Percentiles rank a stretch among this genome's conserved stretches.
phyloP scores from a whole-genome alignment of 64 coral and sea anemone genomes.

The Stichodactyla mertensii region DNA sequence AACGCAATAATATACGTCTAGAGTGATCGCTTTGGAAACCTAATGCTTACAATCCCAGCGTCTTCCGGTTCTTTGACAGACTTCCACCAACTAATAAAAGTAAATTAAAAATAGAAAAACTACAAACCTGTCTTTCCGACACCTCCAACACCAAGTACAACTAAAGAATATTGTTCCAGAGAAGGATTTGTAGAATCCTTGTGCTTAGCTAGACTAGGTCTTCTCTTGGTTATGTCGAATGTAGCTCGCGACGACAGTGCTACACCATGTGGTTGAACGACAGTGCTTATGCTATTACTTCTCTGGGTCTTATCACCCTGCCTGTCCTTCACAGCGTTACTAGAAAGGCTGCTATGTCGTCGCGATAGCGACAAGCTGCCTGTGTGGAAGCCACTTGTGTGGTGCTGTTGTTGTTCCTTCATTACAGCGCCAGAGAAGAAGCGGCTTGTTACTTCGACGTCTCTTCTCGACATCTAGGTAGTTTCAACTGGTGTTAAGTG shows the following conservation, averaged over 20 bases:
- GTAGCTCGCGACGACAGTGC: neutral
- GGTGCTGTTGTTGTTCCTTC: constrained; percentile 17
- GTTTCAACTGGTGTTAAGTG: neutral
- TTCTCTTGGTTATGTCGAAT: neutral
- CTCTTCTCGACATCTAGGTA: neutral
- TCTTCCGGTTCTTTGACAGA: neutral
- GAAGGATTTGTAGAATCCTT: neutral
- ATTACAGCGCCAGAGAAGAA: neutral
- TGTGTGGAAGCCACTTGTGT: neutral
- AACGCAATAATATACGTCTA: neutral
- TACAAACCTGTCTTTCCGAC: constrained; percentile 58
- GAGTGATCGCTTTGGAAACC: neutral
- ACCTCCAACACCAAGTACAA: constrained; percentile 45
- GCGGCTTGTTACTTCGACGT: neutral
- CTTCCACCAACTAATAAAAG: neutral
- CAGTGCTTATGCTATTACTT: constrained; percentile 36
- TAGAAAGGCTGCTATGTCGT: constrained; percentile 6
- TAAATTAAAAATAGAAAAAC: neutral
- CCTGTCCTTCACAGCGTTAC: neutral
- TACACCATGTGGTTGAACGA: constrained; percentile 27
- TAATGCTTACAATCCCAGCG: neutral
- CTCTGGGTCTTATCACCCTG: neutral
- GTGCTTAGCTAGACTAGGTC: constrained; percentile 36
- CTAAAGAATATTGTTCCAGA: constrained; percentile 42
- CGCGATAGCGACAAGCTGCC: neutral